Base-by-base conservation (phyloP, 2,888 invertebrate genomes). In the Sinotaia quadrata region DNA sequence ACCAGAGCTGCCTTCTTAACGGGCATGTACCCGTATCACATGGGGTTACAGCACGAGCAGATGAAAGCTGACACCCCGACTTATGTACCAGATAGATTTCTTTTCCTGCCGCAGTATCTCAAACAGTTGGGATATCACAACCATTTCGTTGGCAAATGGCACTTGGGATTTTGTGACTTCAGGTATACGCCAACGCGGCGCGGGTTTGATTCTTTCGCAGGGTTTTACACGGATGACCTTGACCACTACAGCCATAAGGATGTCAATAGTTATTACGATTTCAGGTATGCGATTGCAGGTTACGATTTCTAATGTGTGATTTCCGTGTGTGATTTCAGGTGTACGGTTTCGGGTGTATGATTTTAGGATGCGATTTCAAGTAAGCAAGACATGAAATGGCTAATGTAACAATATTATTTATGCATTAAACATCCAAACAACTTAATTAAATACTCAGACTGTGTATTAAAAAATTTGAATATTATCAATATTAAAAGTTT, bases 11-110 rank as follows among this genome's bases (percentile, higher is more conserved):
- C 65, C 44, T 24, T 44, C 12, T 54, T 65, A 7, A 65, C 65
- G 41, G 65, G 65, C 24, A 65, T 44, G 31, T 65, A 65, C 56
- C 65, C 65, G 2, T 65, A 33, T 18, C 65, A 56, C 65, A 65
- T 65, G 56, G 65, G 65, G 21, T 56, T 65, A 1, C 65, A 65
- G 24, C 65, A 56, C 47, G 65, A 65, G 44, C 54, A 31, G 10
- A 56, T 65, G 54, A 33, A 65, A 10, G 54, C 65, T 3, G 21
- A 44, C 65, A 65, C 65, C 44, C 65, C 56, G 7, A 44, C 56
- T 29, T 65, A 24, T 44, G 5, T 65, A n/a, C 56, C 56, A 15
- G 56, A 37, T 21, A 56, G 56, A 54, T 54, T 56, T 44, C 41
- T 33, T 18, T 24, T 65, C 18, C 56, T 65, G 31, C 44, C 65